Evolutionary conservation across 2,888 invertebrate genomes (phyloP).

Genomic region (Spisula subtruncata): DNA sequence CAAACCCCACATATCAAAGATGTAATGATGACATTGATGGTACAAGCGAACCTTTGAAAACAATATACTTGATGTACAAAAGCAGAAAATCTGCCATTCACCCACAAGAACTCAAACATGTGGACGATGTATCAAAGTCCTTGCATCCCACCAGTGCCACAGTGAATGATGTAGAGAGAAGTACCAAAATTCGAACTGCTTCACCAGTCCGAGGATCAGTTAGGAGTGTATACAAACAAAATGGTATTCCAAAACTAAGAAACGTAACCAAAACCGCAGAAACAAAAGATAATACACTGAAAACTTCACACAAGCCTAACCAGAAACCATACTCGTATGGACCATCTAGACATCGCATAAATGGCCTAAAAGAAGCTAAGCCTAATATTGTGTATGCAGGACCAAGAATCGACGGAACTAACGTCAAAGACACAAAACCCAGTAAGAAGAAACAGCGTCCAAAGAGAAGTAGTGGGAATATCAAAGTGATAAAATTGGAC

Average conservation of each 20-base stretch:
- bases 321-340: neutral
- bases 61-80: neutral
- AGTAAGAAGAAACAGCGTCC: neutral
- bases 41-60: neutral
- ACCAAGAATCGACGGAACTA: neutral
- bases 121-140: neutral
- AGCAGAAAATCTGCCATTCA: conserved; percentile 6
- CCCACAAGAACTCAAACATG: neutral
- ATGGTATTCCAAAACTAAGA: neutral
- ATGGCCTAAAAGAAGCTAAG: too few relatives aligned
- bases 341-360: too few relatives aligned
- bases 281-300: neutral
- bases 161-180: neutral
- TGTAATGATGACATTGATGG: neutral
- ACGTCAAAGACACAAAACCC: neutral
- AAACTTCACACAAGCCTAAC: neutral
- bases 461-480: neutral
- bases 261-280: neutral
- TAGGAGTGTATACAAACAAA: neutral
- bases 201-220: neutral
- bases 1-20: too few relatives aligned
- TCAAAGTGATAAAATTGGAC: neutral
- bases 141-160: neutral
- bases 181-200: neutral
- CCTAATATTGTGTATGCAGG: neutral